A percentile compares a stretch with the other conserved stretches of the same genome.
phyloP scores from a whole-genome alignment of 2,888 invertebrate species.

The Hyposoter dolosus region DNA sequence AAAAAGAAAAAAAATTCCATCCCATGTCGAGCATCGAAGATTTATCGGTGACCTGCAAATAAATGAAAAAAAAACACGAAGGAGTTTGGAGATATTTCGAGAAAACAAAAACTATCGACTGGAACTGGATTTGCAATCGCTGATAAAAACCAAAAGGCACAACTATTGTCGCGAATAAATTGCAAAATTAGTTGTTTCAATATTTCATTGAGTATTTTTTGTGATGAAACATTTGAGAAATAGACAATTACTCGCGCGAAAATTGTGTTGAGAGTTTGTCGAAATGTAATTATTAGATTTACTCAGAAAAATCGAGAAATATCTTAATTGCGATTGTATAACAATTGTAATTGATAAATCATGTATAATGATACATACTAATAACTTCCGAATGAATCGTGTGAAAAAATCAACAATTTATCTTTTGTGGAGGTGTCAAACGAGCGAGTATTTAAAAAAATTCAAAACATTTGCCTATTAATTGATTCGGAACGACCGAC shows the following conservation, averaged over 20 bases:
- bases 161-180: too few species aligned
- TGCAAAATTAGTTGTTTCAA: neutral
- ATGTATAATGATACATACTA: neutral
- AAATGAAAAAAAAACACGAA: too few species aligned
- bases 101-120: too few species aligned
- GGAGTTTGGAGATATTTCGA: too few species aligned
- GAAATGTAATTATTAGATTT: neutral
- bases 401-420: neutral
- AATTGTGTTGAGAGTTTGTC: neutral
- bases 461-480: neutral
- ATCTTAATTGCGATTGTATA: neutral
- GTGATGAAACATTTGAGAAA: neutral
- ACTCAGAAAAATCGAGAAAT: neutral
- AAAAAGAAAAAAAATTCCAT: too few species aligned
- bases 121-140: too few species aligned
- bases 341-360: neutral
- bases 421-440: neutral
- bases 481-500: neutral
- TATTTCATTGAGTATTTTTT: neutral
- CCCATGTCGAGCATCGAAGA: too few species aligned
- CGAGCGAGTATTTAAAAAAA: neutral
- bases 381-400: neutral
- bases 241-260: too few species aligned
- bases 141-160: too few species aligned
- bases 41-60: too few species aligned